Percentiles rank a stretch among this genome's conserved stretches.
Evolutionary conservation across 2,113 vertebrate species (phyloP).

Genomic region (Pseudolaguvia tuberculata): DNA sequence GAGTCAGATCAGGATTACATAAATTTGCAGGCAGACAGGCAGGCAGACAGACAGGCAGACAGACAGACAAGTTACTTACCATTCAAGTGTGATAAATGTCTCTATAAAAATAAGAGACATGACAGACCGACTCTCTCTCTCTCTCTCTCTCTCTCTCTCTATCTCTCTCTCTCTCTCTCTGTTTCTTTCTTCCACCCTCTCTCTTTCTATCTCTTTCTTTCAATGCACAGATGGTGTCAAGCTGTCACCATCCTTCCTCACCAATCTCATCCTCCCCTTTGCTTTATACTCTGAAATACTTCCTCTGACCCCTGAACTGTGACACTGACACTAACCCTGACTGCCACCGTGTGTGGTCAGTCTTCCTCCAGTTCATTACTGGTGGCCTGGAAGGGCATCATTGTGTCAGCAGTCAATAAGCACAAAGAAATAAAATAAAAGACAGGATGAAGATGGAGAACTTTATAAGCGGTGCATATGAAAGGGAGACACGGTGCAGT

Average conservation of each 20-base stretch:
- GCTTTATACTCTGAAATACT: conserved; percentile 56
- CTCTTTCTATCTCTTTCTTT: too few relatives aligned
- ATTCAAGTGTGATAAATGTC: conserved; percentile 1
- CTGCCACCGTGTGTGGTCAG: conserved; percentile 39
- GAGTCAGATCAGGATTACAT: background rate
- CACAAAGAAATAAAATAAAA: conserved; percentile 11
- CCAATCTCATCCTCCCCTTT: conserved; percentile 29
- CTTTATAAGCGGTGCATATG: background rate
- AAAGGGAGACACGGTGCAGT: background rate
- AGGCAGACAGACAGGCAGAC: background rate
- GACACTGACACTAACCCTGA: conserved; percentile 56
- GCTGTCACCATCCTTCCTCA: conserved; percentile 56
- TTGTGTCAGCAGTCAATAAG: conserved; percentile 2
- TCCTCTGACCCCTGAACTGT: conserved; percentile 59
- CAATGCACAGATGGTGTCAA: conserved; percentile 57
- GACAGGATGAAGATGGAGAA: background rate
- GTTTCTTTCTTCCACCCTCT: too few relatives aligned
- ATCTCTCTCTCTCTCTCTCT: too few relatives aligned
- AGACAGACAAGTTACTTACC: background rate
- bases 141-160: too few relatives aligned
- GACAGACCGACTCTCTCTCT: background rate
- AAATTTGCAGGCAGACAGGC: background rate
- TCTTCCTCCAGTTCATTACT: conserved; percentile 26
- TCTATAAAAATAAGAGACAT: too few relatives aligned
- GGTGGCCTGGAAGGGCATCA: background rate